Conservation (phyloP, 2,888 invertebrate species). For the Parelbella ahira region DNA sequence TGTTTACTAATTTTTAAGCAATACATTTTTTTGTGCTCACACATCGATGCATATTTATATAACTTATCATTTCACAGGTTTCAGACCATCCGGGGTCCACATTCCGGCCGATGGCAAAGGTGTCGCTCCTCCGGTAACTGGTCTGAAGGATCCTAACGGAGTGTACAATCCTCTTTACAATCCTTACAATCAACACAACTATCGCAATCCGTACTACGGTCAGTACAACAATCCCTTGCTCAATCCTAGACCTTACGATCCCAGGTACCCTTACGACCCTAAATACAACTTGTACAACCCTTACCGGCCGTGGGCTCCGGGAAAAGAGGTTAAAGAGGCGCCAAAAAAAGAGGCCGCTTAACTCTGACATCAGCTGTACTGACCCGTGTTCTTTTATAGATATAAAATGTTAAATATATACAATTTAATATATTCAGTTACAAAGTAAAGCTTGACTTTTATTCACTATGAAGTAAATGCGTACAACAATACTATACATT, state of each 20-base stretch:
- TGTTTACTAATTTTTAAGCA: slow-evolving; percentile 15
- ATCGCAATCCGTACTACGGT: slow-evolving; percentile 34
- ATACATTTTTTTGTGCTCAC: no score
- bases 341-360: slow-evolving; percentile 33
- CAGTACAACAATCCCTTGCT: slow-evolving; percentile 39
- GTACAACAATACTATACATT: no score
- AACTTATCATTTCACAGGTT: slow-evolving; percentile 59
- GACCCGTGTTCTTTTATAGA: no score
- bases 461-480: no score
- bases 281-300: slow-evolving; percentile 36
- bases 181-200: slow-evolving; percentile 43
- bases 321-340: slow-evolving; percentile 35
- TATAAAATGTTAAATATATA: not conserved
- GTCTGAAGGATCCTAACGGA: slow-evolving; percentile 18
- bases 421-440: not conserved
- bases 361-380: not conserved
- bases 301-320: slow-evolving; percentile 29
- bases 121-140: slow-evolving; percentile 34
- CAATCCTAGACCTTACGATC: slow-evolving; percentile 36
- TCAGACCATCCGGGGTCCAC: slow-evolving; percentile 83
- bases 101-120: slow-evolving; percentile 81
- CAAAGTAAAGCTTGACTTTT: not conserved
- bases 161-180: slow-evolving; percentile 39
- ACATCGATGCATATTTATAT: no score
- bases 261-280: slow-evolving; percentile 38